phyloP scores from a whole-genome alignment of 2,797 vertebrate genomes.

The Dryobates pubescens region DNA sequence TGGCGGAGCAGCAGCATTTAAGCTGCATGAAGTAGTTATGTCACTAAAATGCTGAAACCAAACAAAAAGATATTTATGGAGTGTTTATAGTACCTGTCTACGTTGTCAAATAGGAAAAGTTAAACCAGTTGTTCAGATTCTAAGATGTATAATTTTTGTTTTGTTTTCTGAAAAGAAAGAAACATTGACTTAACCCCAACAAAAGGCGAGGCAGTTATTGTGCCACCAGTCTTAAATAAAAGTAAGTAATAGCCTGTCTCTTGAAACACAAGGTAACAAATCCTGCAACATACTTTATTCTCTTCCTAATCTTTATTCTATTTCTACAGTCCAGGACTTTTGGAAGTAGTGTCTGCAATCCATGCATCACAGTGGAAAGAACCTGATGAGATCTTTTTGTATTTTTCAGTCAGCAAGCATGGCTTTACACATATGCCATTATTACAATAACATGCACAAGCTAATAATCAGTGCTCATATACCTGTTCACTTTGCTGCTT shows the following conservation, averaged over 20 bases:
- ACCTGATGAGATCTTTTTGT: background rate
- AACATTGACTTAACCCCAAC: background rate
- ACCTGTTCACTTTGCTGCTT: background rate
- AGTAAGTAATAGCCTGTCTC: background rate
- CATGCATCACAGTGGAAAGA: background rate
- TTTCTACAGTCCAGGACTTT: background rate
- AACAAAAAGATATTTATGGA: background rate
- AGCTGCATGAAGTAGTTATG: constrained; percentile 79
- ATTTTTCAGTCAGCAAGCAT: background rate
- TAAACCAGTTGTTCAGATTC: background rate
- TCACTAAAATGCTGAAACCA: constrained; percentile 87
- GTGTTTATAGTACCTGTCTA: background rate
- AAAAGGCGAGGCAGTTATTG: background rate
- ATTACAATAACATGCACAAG: background rate
- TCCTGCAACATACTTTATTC: background rate
- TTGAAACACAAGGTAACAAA: background rate
- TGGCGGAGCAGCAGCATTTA: constrained; percentile 40
- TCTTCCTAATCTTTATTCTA: background rate
- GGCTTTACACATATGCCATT: background rate
- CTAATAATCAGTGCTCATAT: background rate
- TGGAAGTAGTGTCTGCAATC: background rate
- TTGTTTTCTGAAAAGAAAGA: background rate
- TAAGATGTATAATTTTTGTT: background rate
- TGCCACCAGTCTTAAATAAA: background rate
- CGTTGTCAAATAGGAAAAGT: background rate